phyloP scores from a whole-genome alignment of 2,797 vertebrate genomes.

The Anniella stebbinsi region DNA sequence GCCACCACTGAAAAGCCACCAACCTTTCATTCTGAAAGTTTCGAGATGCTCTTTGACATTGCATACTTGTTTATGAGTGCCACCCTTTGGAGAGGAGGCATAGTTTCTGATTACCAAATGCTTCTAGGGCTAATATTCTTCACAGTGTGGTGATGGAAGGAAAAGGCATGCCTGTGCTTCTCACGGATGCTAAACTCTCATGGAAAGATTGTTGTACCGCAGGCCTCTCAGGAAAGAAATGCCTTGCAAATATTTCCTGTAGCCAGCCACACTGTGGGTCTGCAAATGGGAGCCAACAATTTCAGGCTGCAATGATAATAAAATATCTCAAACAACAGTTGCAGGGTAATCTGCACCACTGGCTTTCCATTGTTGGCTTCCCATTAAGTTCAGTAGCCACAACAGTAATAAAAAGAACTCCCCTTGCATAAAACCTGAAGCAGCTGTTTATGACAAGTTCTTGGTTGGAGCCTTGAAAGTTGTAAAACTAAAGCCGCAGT shows the following conservation, averaged over 20 bases:
- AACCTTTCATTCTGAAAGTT: neutral
- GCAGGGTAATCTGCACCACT: constrained; percentile 58
- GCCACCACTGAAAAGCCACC: neutral
- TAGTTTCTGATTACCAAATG: constrained; percentile 17
- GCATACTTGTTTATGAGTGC: neutral
- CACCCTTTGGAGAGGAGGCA: fast-evolving
- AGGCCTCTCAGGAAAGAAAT: constrained; percentile 64
- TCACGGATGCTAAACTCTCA: constrained; percentile 38
- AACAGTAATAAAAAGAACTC: constrained; percentile 68
- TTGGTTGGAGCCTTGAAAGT: constrained; percentile 57
- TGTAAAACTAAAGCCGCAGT: constrained; percentile 66
- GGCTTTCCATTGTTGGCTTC: constrained; percentile 60
- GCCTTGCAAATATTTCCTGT: constrained; percentile 67
- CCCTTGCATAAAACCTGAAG: constrained; percentile 65
- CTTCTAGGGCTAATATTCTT: constrained; percentile 29
- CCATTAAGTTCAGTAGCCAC: constrained; percentile 64
- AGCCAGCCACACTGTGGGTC: constrained; percentile 66
- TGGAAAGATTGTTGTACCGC: constrained; percentile 57
- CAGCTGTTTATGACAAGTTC: constrained; percentile 70
- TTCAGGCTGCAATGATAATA: constrained; percentile 58
- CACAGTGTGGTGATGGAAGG: constrained; percentile 13
- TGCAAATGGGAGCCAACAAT: constrained; percentile 66
- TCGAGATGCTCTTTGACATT: neutral
- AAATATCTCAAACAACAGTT: constrained; percentile 60
- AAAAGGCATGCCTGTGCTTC: neutral